Percentiles rank a stretch among this genome's conserved stretches.
phyloP scores from a whole-genome alignment of 2,888 invertebrate genomes.

The Pogonocherus hispidulus region DNA sequence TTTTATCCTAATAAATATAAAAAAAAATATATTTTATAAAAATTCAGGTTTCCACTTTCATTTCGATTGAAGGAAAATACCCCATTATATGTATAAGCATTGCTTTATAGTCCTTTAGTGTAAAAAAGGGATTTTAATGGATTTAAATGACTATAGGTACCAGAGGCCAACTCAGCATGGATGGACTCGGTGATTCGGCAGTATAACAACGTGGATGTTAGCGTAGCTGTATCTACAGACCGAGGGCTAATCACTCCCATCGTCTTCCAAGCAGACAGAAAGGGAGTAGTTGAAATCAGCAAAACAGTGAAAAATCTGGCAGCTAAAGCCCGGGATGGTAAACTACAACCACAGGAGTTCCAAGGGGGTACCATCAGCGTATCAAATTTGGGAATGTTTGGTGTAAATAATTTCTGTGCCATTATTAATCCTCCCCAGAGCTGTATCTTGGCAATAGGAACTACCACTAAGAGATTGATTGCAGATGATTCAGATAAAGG shows the following conservation, averaged over 20 bases:
- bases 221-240: constrained; percentile 96
- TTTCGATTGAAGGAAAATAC: no score
- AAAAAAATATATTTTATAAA: no score
- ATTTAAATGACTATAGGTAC: constrained; percentile 73
- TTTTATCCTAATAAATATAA: no score
- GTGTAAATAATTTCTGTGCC: constrained; percentile 89
- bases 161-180: constrained; percentile 96
- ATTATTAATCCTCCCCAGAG: constrained; percentile 98
- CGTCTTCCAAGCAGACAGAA: constrained; percentile 90
- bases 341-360: constrained; percentile 93
- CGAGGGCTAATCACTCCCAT: constrained; percentile 97
- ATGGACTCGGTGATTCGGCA: constrained; percentile 93
- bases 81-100: no score
- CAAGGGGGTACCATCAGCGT: constrained; percentile 97
- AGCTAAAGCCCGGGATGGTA: constrained; percentile 88
- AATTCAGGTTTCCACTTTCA: no score
- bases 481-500: constrained; percentile 82
- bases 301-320: constrained; percentile 85
- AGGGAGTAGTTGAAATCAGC: constrained; percentile 89
- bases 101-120: no score
- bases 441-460: constrained; percentile 92
- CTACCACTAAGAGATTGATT: constrained; percentile 81
- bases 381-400: constrained; percentile 96
- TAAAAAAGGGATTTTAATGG: no score
- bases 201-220: constrained; percentile 94